Percentiles rank a stretch among this genome's conserved stretches.
These are phyloP conservation scores for Drosophila neoperkinsi DNA, from an alignment of 2,888 invertebrate genomes.

Conservation along the genomic window DNA sequence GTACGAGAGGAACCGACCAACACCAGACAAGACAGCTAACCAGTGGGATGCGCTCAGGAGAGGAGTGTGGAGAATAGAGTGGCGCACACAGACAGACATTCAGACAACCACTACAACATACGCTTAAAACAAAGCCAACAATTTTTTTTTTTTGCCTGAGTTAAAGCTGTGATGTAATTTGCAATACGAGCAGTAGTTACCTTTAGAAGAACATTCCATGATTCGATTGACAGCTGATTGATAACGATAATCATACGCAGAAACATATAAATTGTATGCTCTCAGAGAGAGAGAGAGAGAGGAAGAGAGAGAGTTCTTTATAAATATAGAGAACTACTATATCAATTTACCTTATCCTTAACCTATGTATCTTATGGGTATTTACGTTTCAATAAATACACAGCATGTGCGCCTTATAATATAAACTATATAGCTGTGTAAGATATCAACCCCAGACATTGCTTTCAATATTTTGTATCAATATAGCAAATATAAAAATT, in stretches of 20 bases:
- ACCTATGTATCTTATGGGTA: no score
- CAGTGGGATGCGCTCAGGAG: background rate
- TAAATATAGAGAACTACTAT: background rate
- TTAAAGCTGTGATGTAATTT: slow-evolving; percentile 31
- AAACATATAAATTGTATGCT: background rate
- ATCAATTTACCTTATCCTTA: background rate
- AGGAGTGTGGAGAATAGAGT: background rate
- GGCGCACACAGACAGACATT: background rate
- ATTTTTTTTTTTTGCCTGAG: slow-evolving; percentile 1
- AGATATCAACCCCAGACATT: background rate
- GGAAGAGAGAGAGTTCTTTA: background rate
- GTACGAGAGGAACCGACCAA: slow-evolving; percentile 17
- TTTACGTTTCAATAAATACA: no score
- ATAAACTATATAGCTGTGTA: background rate
- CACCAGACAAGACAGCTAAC: background rate
- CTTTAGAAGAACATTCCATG: slow-evolving; percentile 1
- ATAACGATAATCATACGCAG: background rate
- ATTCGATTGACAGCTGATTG: background rate
- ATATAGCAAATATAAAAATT: background rate
- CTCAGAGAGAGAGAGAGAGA: background rate
- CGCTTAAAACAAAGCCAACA: slow-evolving; percentile 37
- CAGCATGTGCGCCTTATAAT: no score
- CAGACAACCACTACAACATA: background rate
- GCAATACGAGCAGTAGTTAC: background rate
- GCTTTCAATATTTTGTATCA: background rate